Conservation (phyloP, 2,888 invertebrate genomes). For the Eupelmus urozonus region DNA sequence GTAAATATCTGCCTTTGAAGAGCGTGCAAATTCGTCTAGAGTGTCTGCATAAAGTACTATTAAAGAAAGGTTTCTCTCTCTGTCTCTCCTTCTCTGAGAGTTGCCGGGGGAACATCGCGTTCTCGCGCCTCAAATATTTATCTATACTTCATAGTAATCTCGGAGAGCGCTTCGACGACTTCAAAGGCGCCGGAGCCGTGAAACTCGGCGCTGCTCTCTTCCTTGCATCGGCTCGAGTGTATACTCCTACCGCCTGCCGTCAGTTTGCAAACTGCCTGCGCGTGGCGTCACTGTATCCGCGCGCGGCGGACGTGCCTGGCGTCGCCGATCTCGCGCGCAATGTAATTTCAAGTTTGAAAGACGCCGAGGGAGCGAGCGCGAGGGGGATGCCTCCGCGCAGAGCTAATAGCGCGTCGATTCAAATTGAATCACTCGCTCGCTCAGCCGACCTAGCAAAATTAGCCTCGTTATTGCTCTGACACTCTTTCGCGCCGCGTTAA, state of each 20-base stretch:
- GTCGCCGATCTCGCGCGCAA: conserved; percentile 27
- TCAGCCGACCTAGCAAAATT: conserved; percentile 35
- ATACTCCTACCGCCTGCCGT: neutral
- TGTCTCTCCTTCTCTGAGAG: neutral
- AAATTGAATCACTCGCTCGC: conserved; percentile 49
- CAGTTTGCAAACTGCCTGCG: conserved; percentile 46
- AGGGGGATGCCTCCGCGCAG: conserved; percentile 3
- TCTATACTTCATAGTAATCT: conserved; percentile 46
- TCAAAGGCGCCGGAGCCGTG: conserved; percentile 37
- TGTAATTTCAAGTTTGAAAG: conserved; percentile 50
- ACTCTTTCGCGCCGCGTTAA: conserved; percentile 39
- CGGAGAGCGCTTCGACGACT: conserved; percentile 27
- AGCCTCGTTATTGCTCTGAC: conserved; percentile 44
- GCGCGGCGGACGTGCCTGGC: conserved; percentile 31
- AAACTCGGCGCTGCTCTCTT: conserved; percentile 12
- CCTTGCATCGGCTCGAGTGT: neutral
- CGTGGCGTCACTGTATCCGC: conserved; percentile 26
- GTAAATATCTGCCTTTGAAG: conserved; percentile 14
- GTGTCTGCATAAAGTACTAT: neutral
- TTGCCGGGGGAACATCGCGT: neutral
- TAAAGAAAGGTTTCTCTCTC: too few relatives aligned
- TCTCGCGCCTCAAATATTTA: conserved; percentile 52
- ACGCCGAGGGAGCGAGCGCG: conserved; percentile 13
- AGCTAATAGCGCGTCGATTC: conserved; percentile 53
- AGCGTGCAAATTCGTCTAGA: neutral